Base-by-base conservation (phyloP, 2,113 vertebrate species). In the Condylura cristata region DNA sequence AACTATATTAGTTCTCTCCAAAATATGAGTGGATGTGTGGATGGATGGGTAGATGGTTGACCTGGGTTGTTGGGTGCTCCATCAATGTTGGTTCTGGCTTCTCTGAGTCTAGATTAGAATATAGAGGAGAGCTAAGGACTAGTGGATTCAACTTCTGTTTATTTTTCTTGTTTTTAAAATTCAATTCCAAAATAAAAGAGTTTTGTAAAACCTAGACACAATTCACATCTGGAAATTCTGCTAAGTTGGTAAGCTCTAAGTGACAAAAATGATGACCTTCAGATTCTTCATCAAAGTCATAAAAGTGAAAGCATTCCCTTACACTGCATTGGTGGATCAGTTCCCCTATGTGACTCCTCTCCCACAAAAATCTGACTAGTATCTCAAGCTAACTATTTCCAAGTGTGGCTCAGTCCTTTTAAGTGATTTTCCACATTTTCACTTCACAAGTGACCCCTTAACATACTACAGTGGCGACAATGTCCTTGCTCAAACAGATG, bases 381-480 rank as follows among this genome's bases (percentile, higher is more conserved):
- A 96, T 92, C 80, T 95, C 82, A 96, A 96, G 60, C 79, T 92
- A 87, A 97, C 95, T 95, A 93, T 97, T 97, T 97, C 93, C 66
- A 28, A 96, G 44, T 76, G 79, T 92, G 86, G 58, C 80, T 97
- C 92, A 96, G 51, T 93, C 53, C n/a, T 76, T 82, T 93, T 97
- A 96, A 97, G 93, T 94, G 95, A 97, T 94, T 97, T 97, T 65
- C 91, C 96, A 95, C 86, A 96, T 95, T 98, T 97, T 93, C 74
- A 96, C 30, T 95, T 97, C 95, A 96, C 92, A 96, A 83, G 65
- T 78, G 60, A 87, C 56, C 46, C 74, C 91, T 97, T 97, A 61
- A 96, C 97, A 96, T 74, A 80, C 92, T 91, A 87, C 37, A 56
- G 78, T 93, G 90, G 90, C 94, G 74, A 96, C 86, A 93, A 30